A percentile compares a stretch with the other conserved stretches of the same genome.
phyloP scores from a whole-genome alignment of 1,140 invertebrate species.

The Drosophila melanogaster region Release_6_plus_ISO1_MT NT_033777.3:4845001-4845500 shows the following conservation, averaged over 20 bases:
- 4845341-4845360: conserved; percentile 64
- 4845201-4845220: conserved; percentile 39
- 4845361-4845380: conserved; percentile 35
- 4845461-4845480: neutral
- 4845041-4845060: conserved; percentile 6
- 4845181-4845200: conserved; percentile 68
- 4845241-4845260: conserved; percentile 8
- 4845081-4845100: conserved; percentile 62
- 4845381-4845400: conserved; percentile 36
- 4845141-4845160: conserved; percentile 48
- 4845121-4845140: conserved; percentile 59
- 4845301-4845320: conserved; percentile 65
- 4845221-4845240: conserved; percentile 41
- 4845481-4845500: conserved; percentile 4
- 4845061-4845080: neutral
- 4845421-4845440: conserved; percentile 10
- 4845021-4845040: conserved; percentile 26
- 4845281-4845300: conserved; percentile 78
- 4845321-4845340: conserved; percentile 67
- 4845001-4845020: conserved; percentile 46
- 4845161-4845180: conserved; percentile 61
- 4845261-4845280: conserved; percentile 45
- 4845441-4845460: conserved; percentile 22
- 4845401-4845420: conserved; percentile 26
- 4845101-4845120: conserved; percentile 79